Evolutionary conservation across 1,140 invertebrate genomes (phyloP).

Genomic region (Drosophila pachea): DNA sequence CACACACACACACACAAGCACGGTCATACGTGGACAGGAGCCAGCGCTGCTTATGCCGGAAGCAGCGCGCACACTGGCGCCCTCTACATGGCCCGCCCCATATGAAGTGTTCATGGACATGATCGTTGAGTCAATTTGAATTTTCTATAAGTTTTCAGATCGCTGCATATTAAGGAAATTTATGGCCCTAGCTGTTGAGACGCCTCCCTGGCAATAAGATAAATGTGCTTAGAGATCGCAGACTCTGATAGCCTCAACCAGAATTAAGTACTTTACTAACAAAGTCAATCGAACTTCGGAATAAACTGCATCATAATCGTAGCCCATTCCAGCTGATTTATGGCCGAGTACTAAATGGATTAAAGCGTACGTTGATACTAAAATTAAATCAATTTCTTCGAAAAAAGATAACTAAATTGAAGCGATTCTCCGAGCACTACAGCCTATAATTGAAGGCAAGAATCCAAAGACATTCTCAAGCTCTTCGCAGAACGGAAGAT

Average conservation of each 20-base stretch:
- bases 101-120: conserved; percentile 36
- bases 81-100: conserved; percentile 11
- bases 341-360: background rate
- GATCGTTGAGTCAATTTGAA: conserved; percentile 46
- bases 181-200: conserved; percentile 44
- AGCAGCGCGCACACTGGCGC: conserved; percentile 57
- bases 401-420: background rate
- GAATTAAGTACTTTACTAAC: conserved; percentile 36
- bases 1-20: background rate
- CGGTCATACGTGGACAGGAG: conserved; percentile 11
- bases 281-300: conserved; percentile 24
- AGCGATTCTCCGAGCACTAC: background rate
- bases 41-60: conserved; percentile 58
- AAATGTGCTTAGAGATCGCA: conserved; percentile 43
- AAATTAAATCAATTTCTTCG: background rate
- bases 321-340: conserved; percentile 35
- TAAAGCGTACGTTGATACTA: background rate
- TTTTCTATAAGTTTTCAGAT: conserved; percentile 46
- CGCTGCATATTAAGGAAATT: conserved; percentile 46
- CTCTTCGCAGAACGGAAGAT: background rate
- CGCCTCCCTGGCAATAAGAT: conserved; percentile 38
- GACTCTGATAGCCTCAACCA: conserved; percentile 19
- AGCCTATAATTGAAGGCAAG: background rate
- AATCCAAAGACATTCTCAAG: background rate
- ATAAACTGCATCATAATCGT: too few relatives aligned